Evolutionary conservation across 2,113 vertebrate genomes (phyloP).

Genomic region (Irena cyanogastra): DNA sequence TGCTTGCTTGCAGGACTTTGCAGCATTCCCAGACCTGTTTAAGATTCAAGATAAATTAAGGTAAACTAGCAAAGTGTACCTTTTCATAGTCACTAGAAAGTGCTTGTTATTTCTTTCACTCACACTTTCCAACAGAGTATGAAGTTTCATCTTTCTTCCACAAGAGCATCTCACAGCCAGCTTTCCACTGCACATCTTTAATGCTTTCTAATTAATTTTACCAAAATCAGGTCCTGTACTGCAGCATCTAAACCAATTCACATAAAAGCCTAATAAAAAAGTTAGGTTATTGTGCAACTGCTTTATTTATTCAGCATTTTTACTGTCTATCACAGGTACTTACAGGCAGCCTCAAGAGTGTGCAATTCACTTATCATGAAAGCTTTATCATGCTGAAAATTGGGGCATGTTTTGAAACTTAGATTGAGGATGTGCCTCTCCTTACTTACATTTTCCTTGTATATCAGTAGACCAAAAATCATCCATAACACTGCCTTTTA

Average conservation of each 20-base stretch:
- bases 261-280: not conserved
- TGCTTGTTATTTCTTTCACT: not conserved
- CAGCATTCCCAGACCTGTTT: not conserved
- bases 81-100: not conserved
- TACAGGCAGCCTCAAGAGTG: not conserved
- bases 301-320: not conserved
- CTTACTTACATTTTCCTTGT: not conserved
- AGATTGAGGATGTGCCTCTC: not conserved
- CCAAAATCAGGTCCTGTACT: not conserved
- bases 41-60: conserved; percentile 55
- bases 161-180: not conserved
- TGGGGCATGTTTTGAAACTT: not conserved
- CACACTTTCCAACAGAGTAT: not conserved
- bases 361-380: not conserved
- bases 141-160: not conserved
- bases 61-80: not conserved
- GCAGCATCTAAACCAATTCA: not conserved
- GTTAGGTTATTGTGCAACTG: not conserved
- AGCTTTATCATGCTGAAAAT: not conserved
- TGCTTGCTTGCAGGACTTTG: not conserved
- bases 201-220: not conserved
- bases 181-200: not conserved
- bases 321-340: not conserved
- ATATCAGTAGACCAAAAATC: not conserved
- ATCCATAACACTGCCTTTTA: not conserved